Evolutionary conservation across 2,113 vertebrate genomes (phyloP), one percentile per base, ranked within the genome.

Genomic region (Neogale vison): DNA sequence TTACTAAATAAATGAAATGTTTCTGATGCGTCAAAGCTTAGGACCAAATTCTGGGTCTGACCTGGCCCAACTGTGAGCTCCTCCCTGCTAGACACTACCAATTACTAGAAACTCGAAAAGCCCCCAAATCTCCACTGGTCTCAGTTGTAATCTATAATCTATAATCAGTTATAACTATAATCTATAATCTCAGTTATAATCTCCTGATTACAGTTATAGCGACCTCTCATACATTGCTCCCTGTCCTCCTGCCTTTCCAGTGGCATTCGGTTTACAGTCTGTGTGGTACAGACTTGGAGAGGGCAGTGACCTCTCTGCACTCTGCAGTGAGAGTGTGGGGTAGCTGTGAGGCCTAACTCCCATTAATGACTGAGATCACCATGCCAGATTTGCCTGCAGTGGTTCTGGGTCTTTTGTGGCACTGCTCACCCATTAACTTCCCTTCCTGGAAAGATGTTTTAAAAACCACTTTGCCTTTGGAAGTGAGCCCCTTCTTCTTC

Each of bases 361-460:
- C 11, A 1, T 4, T 57, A 72, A 50, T 55, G 81, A 63, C 55
- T 10, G 6, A 61, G 15, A 1, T 50, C 17, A 11, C 36, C 29
- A 20, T 23, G 24, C 74, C 59, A 50, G 55, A 45, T 61, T 45
- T 74, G 81, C 36, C 55, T 72, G 34, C 47, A 11, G 36, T 24
- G 31, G 52, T 42, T 81, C 86, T 21, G 36, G 61, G 87, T 63
- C 77, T 93, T 90, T 39, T 42, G 18, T 57, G 47, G 81, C 26
- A 61, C 47, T 47, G 21, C 23, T 88, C 63, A n/a, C 87, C 69
- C 77, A 50, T 79, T 39, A 65, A 39, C 45, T 76, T 88, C 42
- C 61, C 83, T 91, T 84, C 69, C 69, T 61, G 71, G 83, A 89
- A 85, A 71, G 63, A 45, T 52, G 91, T 61, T 88, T 90, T 52